Evolutionary conservation across 2,888 invertebrate species (phyloP).

Genomic region (Trichopoda pennipes): DNA sequence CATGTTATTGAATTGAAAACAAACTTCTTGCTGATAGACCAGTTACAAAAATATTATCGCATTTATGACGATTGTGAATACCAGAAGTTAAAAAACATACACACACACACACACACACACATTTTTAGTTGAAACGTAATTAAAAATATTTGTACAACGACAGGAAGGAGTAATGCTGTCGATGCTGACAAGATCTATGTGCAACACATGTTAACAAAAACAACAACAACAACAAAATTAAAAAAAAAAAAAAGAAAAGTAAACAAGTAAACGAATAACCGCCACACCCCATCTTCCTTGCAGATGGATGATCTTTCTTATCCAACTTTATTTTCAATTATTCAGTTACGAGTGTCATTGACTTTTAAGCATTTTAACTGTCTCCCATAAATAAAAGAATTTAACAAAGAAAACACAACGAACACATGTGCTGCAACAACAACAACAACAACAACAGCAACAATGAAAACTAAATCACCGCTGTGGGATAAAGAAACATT

Average conservation of each 20-base stretch:
- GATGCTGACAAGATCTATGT: conserved; percentile 18
- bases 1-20: too few species aligned
- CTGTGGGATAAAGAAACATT: conserved; percentile 40
- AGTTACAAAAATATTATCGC: conserved; percentile 23
- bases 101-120: too few species aligned
- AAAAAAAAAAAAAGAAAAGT: neutral
- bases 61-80: conserved; percentile 7
- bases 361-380: conserved; percentile 43
- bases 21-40: too few species aligned
- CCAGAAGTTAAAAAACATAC: conserved; percentile 23
- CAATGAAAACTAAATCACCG: conserved; percentile 17
- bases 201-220: conserved; percentile 47
- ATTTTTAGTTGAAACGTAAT: too few species aligned
- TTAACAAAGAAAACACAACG: conserved; percentile 1
- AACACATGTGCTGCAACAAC: too few species aligned
- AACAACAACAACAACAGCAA: too few species aligned
- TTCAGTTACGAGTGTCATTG: conserved; percentile 47
- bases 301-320: neutral
- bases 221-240: too few species aligned
- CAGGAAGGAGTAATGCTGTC: conserved; percentile 3
- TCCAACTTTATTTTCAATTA: conserved; percentile 33
- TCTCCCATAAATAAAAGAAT: conserved; percentile 24
- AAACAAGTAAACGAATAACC: neutral
- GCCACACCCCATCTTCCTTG: neutral
- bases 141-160: neutral